Conservation (phyloP, 30 jellyfish, hydroid and myxozoan genomes). For the Sanderia malayensis region DNA sequence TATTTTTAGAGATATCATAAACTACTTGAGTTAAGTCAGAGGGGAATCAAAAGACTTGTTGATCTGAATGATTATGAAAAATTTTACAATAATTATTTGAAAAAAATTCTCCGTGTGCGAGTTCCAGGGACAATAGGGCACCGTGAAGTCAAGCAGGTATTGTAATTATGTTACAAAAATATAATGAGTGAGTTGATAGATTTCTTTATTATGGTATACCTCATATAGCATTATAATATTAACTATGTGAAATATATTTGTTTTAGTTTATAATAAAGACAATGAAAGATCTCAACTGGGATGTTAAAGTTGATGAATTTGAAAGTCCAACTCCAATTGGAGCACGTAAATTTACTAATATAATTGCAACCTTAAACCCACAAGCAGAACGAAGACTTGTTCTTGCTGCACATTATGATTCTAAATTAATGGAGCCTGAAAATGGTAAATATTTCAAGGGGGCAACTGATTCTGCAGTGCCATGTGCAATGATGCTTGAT, state of each 20-base stretch:
- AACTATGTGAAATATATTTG: no score
- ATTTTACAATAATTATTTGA: constrained; percentile 55
- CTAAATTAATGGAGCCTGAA: constrained; percentile 72
- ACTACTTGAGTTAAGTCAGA: constrained; percentile 60
- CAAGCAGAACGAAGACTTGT: constrained; percentile 82
- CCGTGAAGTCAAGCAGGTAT: constrained; percentile 86
- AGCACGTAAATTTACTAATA: constrained; percentile 71
- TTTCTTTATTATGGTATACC: no score
- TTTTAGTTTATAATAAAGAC: constrained; percentile 78
- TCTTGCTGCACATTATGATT: constrained; percentile 94
- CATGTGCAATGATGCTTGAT: constrained; percentile 97
- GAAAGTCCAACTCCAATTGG: constrained; percentile 77
- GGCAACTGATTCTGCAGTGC: constrained; percentile 98
- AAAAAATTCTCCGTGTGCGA: constrained; percentile 79
- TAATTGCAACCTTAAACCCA: constrained; percentile 90
- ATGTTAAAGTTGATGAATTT: constrained; percentile 83
- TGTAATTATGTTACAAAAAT: no score
- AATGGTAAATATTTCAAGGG: constrained; percentile 89
- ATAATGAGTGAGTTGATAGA: no score
- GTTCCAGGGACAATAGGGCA: constrained; percentile 98
- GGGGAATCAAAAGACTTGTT: constrained; percentile 75
- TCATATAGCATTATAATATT: no score
- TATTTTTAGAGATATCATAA: constrained; percentile 66
- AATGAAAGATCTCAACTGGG: constrained; percentile 80
- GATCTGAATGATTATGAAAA: constrained; percentile 76